Percentiles rank a stretch among this genome's conserved stretches.
Conservation (phyloP, 2,797 vertebrate genomes). For the Fistularia commersonii region DNA sequence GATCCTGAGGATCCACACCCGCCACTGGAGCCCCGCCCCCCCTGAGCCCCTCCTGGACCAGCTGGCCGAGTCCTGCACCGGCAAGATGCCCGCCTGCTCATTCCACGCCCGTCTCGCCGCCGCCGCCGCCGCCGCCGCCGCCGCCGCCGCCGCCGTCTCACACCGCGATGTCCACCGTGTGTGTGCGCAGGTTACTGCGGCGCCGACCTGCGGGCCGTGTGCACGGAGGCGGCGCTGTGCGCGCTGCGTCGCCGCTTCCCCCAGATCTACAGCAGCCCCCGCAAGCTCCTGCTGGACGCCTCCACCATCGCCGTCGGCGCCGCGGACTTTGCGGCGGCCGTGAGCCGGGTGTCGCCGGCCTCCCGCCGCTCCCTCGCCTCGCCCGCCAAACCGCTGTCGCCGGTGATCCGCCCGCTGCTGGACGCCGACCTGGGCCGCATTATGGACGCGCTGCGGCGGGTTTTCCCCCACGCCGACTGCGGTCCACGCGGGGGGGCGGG, state of each 20-base stretch:
- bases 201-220: conserved; percentile 91
- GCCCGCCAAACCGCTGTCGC: conserved; percentile 81
- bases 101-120: too few species aligned
- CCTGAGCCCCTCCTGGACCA: conserved; percentile 85
- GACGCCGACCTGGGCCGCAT: conserved; percentile 71
- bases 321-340: conserved; percentile 85
- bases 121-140: too few species aligned
- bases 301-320: conserved; percentile 82
- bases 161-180: too few species aligned
- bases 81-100: conserved; percentile 64
- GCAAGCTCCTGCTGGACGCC: conserved; percentile 88
- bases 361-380: conserved; percentile 85
- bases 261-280: conserved; percentile 87
- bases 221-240: conserved; percentile 89
- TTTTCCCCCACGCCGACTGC: conserved; percentile 88
- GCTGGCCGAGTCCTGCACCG: conserved; percentile 89
- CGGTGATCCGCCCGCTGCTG: conserved; percentile 82
- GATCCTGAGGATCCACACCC: conserved; percentile 91
- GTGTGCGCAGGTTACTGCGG: conserved; percentile 86
- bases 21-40: conserved; percentile 84
- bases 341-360: conserved; percentile 88
- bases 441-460: conserved; percentile 73
- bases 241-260: conserved; percentile 89
- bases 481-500: conserved; percentile 65
- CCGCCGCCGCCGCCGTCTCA: too few species aligned